A percentile compares a stretch with the other conserved stretches of the same genome.
phyloP scores from a whole-genome alignment of 2,797 vertebrate species.

The Eurystomus glaucurus region DNA sequence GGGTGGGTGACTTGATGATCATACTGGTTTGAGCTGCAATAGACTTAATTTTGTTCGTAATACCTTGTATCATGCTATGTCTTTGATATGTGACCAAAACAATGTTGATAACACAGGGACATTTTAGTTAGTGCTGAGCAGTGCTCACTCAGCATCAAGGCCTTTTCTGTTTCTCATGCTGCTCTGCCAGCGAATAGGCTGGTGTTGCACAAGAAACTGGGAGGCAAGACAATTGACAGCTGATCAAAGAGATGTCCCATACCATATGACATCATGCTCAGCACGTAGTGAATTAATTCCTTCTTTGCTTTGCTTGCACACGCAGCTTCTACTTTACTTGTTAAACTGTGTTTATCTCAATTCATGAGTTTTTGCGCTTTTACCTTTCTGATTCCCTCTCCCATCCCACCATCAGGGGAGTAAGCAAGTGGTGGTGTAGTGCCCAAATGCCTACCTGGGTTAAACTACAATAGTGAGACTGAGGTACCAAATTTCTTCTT shows the following conservation, averaged over 20 bases:
- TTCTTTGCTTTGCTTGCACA: not conserved
- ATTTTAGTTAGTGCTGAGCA: no score
- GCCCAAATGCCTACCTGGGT: no score
- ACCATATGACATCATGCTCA: not conserved
- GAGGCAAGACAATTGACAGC: no score
- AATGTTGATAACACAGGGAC: not conserved
- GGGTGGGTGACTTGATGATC: not conserved
- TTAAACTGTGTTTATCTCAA: no score
- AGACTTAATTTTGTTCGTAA: not conserved
- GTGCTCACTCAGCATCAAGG: no score
- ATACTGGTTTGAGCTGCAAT: not conserved
- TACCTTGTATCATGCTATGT: not conserved
- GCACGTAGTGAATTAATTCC: not conserved
- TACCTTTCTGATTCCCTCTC: not conserved
- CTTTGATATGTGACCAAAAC: not conserved
- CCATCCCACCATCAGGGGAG: not conserved
- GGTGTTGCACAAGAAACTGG: no score
- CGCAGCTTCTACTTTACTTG: no score
- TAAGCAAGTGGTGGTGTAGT: rapidly evolving
- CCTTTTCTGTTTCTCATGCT: no score
- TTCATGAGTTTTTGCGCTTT: not conserved
- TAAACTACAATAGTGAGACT: not conserved
- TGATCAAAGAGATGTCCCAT: not conserved
- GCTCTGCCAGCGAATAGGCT: no score
- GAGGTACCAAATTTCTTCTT: not conserved